phyloP scores from a whole-genome alignment of 2,113 vertebrate species.

The Platycercus adscitus region DNA sequence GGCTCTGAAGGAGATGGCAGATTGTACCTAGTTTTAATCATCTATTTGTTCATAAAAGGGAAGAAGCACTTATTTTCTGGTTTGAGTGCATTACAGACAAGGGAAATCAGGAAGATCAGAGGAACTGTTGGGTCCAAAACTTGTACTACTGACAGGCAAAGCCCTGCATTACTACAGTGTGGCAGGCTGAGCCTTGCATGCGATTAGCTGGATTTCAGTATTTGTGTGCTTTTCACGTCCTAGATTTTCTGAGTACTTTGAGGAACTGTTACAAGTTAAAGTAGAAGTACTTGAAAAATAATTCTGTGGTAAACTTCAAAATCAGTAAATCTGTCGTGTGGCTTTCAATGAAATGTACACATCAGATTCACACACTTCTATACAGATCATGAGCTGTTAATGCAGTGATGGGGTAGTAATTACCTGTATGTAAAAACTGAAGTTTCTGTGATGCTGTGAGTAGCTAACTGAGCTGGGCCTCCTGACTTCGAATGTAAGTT shows the following conservation, averaged over 20 bases:
- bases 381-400: neutral
- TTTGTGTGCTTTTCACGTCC: neutral
- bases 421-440: neutral
- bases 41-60: neutral
- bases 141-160: neutral
- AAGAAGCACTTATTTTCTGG: neutral
- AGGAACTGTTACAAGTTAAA: neutral
- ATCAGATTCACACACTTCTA: neutral
- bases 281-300: neutral
- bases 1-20: neutral
- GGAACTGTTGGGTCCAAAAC: neutral
- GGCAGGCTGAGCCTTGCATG: neutral
- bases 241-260: neutral
- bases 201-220: neutral
- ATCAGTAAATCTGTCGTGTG: fast-evolving
- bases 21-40: neutral
- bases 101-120: neutral
- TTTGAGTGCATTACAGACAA: neutral
- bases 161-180: fast-evolving
- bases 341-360: fast-evolving
- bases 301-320: neutral
- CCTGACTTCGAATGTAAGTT: fast-evolving
- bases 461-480: neutral
- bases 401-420: neutral
- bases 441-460: fast-evolving